Evolutionary conservation across 2,113 vertebrate species (phyloP), one percentile per base, ranked within the genome.

Genomic region (Chascanopsetta lugubris): DNA sequence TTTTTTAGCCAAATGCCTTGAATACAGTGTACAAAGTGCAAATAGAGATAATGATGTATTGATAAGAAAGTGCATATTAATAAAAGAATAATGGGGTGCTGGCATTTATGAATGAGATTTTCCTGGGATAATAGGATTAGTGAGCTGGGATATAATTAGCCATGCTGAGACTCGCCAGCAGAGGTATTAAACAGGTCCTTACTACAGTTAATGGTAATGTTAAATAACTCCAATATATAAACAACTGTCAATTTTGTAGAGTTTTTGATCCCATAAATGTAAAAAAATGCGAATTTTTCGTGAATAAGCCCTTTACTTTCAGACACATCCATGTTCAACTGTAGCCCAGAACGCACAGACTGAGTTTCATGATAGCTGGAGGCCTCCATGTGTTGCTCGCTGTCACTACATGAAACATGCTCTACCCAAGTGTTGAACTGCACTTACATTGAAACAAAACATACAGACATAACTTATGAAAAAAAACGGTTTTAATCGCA

Each of bases 1-100:
- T 59, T 82, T 91, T 89, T 87, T 87, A 90, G 89, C 87, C 85
- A 84, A 90, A 87, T 87, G 87, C 85, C 88, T 91, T 90, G 86
- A 88, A 69, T 87, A 87, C 69, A 67, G 24, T 91, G 82, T 92
- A 89, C 53, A 87, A 91, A 90, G 74, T 91, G 80, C 77, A 88
- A 80, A 90, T 90, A 85, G 86, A 75, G 75, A 76, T 66, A 65
- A 82, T 45, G 60, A 84, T 90, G 89, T 90, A 89, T 89, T 86
- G 77, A 88, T 79, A 78, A 84, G 61, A 80, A 85, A 88, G 68
- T 89, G 88, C 84, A 86, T 89, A 92, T 79, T 89, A 92, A 92
- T 90, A 88, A 88, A 85, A 79, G 36, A 69, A 80, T 70, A 82
- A 84, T 74, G 54, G 79, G 85, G 63, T 79, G 61, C 49, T 78